Evolutionary conservation across 2,888 invertebrate species (phyloP), one percentile per base, ranked within the genome.

Genomic region (Toxonevra muliebris): DNA sequence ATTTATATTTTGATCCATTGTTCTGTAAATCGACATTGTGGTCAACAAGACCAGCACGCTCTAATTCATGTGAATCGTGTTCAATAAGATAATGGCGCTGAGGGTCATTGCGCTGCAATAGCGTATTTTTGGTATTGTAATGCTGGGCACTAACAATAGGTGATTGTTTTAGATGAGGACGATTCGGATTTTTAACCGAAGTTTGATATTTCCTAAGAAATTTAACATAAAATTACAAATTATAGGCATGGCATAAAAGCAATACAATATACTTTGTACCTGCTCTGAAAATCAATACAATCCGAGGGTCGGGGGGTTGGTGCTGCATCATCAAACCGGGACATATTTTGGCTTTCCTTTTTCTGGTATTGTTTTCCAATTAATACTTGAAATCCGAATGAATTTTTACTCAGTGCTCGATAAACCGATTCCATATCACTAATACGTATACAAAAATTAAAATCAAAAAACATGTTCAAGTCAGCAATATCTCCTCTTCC

Each of bases 31-130:
- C 60, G 10, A 69, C 17, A 9, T 54, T 45, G 0, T 70, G n/a
- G 1, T 70, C 65, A 45, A 68, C 67, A 42, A 74, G 70, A 5
- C 74, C 75, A 52, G 74, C 66, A 7, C 79, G 78, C 59, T 83
- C 83, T 50, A 80, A 57, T 0, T 62, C 71, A 43, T 80, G 80
- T 5, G 79, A 79, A 70, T 80, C 79, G 15, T 74, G 76, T 0
- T 73, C 74, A 68, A 76, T 77, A 11, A 80, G 59, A 54, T 75
- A 81, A 57, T 80, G 79, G 7, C 59, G 66, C 43, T 64, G 68
- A 1, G 65, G 68, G 73, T 82, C 82, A 45, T 74, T 71, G 0
- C 15, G 20, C 15, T 59, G 66, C 30, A 82, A 60, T 12, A 76
- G 57, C 41, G 71, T 73, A 0, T 71, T 70, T 1, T 52, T 53